phyloP scores from a whole-genome alignment of 1,140 invertebrate genomes.

The Neuroterus valhalla region DNA sequence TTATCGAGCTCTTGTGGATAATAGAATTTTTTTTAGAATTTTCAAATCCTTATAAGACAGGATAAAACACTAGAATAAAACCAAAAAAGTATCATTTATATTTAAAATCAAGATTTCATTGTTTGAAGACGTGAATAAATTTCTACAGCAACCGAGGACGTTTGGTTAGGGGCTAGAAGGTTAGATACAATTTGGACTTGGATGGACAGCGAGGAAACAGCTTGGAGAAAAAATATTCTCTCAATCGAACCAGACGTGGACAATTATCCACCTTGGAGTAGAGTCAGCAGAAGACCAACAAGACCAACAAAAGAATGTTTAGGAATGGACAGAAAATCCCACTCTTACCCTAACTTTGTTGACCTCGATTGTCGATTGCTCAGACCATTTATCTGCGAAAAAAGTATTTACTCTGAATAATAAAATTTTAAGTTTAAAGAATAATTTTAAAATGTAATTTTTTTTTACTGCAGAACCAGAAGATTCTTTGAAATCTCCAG shows the following conservation, averaged over 20 bases:
- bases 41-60: too few relatives aligned
- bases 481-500: constrained; percentile 42
- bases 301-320: constrained; percentile 57
- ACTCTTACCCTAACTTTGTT: constrained; percentile 54
- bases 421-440: background rate
- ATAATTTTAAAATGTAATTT: background rate
- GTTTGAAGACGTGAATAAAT: background rate
- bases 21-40: too few relatives aligned
- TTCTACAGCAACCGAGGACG: constrained; percentile 51
- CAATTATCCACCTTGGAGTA: constrained; percentile 57
- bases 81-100: background rate
- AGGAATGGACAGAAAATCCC: constrained; percentile 46
- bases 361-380: constrained; percentile 57
- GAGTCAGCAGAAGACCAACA: constrained; percentile 44
- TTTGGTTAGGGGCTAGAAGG: constrained; percentile 55
- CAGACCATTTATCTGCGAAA: constrained; percentile 58
- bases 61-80: constrained; percentile 1
- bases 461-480: constrained; percentile 35
- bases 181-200: constrained; percentile 52
- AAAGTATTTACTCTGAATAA: constrained; percentile 43
- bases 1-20: too few relatives aligned
- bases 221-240: constrained; percentile 42
- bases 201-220: constrained; percentile 41
- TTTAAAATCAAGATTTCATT: constrained; percentile 16
- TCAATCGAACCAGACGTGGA: constrained; percentile 45